Evolutionary conservation across 2,113 vertebrate species (phyloP).

Genomic region (Leptobrachium leishanense): DNA sequence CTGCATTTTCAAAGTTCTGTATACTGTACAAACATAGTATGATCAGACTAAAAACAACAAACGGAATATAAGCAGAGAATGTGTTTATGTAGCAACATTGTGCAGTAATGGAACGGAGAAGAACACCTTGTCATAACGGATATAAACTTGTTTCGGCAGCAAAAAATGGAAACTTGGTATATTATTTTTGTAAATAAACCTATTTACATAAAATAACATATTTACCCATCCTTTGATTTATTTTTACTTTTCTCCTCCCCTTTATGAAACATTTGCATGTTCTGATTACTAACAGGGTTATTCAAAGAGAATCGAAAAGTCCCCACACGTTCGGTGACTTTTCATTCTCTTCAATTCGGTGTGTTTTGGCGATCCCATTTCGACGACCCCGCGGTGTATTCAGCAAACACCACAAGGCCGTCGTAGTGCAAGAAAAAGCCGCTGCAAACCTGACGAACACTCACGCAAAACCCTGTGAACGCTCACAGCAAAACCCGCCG

Average conservation of each 20-base stretch:
- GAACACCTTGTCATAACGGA: neutral
- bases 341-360: too few species aligned
- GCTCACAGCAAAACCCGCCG: too few species aligned
- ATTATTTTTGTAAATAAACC: neutral
- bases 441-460: too few species aligned
- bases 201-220: neutral
- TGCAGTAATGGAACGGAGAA: neutral
- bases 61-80: neutral
- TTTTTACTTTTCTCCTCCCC: constrained; percentile 15
- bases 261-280: constrained; percentile 44
- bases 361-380: too few species aligned
- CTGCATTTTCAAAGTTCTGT: neutral
- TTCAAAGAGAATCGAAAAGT: too few species aligned
- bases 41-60: neutral
- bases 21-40: neutral
- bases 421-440: too few species aligned
- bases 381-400: too few species aligned
- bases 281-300: constrained; percentile 2
- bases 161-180: neutral
- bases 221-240: constrained; percentile 28
- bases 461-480: too few species aligned
- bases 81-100: neutral
- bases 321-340: too few species aligned
- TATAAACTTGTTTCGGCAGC: neutral
- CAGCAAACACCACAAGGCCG: too few species aligned